These are phyloP conservation scores for Gavia stellata DNA, from an alignment of 2,113 vertebrate genomes.

Conservation along the genomic window DNA sequence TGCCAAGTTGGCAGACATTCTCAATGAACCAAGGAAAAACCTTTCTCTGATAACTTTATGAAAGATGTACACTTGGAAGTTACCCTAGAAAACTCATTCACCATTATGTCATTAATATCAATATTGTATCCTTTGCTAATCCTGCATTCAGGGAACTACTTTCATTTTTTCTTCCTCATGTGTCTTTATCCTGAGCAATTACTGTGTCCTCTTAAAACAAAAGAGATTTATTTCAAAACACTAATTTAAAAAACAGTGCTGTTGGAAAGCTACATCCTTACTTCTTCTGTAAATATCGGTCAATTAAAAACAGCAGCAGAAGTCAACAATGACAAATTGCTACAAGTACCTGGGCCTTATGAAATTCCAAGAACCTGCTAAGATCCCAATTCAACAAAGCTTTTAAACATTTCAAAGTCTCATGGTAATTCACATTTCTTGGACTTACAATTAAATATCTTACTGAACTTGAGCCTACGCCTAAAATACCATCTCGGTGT, in stretches of 20 bases:
- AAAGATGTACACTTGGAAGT: background rate
- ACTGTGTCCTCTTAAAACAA: background rate
- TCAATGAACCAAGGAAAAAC: background rate
- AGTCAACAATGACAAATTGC: background rate
- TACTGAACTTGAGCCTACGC: background rate
- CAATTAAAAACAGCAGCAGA: background rate
- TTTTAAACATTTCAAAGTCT: background rate
- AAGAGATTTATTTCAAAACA: background rate
- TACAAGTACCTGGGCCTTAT: background rate
- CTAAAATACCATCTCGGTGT: background rate
- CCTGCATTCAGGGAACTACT: background rate
- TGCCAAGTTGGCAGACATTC: background rate
- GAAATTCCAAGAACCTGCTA: background rate
- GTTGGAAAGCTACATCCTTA: background rate
- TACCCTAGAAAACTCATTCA: background rate
- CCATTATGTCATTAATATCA: background rate
- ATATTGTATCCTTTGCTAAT: background rate
- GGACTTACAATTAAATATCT: background rate
- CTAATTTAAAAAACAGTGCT: background rate
- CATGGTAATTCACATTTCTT: background rate
- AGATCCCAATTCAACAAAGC: background rate
- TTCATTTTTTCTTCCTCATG: background rate
- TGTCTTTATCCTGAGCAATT: background rate
- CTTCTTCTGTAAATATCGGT: background rate
- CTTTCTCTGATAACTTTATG: background rate